Conservation (phyloP, 1,140 invertebrate species). For the Pissodes strobi region DNA sequence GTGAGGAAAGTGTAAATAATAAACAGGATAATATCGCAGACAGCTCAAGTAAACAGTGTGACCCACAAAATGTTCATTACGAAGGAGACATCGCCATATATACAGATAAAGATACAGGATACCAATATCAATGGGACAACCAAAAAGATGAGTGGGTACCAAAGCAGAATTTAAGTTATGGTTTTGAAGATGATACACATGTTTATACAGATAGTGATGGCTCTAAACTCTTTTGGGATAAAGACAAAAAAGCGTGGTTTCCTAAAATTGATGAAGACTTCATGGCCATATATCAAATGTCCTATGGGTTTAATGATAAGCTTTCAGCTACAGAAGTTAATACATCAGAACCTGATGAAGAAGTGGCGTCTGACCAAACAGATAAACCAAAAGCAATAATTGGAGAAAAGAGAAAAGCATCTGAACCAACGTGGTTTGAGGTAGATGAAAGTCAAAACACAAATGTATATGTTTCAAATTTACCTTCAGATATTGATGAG, state of each 20-base stretch:
- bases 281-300: conserved; percentile 93
- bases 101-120: conserved; percentile 69
- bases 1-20: too few relatives aligned
- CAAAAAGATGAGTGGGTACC: conserved; percentile 63
- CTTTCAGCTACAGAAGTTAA: too few relatives aligned
- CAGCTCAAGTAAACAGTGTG: too few relatives aligned
- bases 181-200: conserved; percentile 77
- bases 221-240: conserved; percentile 89
- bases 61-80: conserved; percentile 65
- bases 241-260: conserved; percentile 90
- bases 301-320: conserved; percentile 82
- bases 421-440: conserved; percentile 86
- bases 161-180: conserved; percentile 61
- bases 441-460: conserved; percentile 90
- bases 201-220: conserved; percentile 89
- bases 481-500: conserved; percentile 88
- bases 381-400: conserved; percentile 28
- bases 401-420: conserved; percentile 55
- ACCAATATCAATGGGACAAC: conserved; percentile 70
- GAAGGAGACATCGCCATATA: conserved; percentile 73
- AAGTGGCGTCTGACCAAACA: conserved; percentile 8
- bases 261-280: conserved; percentile 98
- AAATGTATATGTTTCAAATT: conserved; percentile 94
- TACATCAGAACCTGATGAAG: too few relatives aligned
- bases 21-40: too few relatives aligned